Evolutionary conservation across 2,888 invertebrate genomes (phyloP), one percentile per base, ranked within the genome.

Genomic region (Amphipoea oculea): DNA sequence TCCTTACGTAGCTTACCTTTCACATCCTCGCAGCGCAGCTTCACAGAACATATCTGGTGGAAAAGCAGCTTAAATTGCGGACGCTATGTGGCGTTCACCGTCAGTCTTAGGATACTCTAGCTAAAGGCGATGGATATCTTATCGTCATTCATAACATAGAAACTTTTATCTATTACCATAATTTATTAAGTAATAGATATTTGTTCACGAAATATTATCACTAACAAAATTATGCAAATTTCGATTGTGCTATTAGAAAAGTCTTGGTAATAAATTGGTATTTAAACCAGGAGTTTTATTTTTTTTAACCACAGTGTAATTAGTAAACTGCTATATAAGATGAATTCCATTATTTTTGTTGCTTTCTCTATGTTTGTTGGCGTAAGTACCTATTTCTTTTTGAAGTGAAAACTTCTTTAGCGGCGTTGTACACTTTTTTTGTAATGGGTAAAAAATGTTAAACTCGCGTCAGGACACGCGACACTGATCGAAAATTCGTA

Each of bases 341-440:
- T 85, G 85, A 73, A 73, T 67, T 85, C 63, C 63, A 23, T 75
- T n/a, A 36, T 75, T 48, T 20, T 84, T 5, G 14, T 87, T 5
- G 36, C 45, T 0, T 73, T 80, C 40, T 80, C 74, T 5, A 23
- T 75, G 54, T 74, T 84, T 0, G 66, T 75, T 12, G 7, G 76
- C 0, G 85, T 85, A 73, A 85, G 87, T 84, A 29, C 29, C 29
- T 29, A 54, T 60, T 40, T 63, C 2, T 29, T 17, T 11, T 62
- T 29, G 29, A 29, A 29, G 29, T 29, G 29, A 29, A 29, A 29
- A 29, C 29, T 29, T 29, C 29, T 29, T 29, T 29, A 29, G 29
- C 1, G 1, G 29, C 29, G 0, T 29, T 29, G 29, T 29, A 29
- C 29, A 29, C 29, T 29, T 29, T 29, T 29, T 29, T 29, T 29